Conservation (phyloP, 2,797 vertebrate species). For the Masticophis lateralis region DNA sequence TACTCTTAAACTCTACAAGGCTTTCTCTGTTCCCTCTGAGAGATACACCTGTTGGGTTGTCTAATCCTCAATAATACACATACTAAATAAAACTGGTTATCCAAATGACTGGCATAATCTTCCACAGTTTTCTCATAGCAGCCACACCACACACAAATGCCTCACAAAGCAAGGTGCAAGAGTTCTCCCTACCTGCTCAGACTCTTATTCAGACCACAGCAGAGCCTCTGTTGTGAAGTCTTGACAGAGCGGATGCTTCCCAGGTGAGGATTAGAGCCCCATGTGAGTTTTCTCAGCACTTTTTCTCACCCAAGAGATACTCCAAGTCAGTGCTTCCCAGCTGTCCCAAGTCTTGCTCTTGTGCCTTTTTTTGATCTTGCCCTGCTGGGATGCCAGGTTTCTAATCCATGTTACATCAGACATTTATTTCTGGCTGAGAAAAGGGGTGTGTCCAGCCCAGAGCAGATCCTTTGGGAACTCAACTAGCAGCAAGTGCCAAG, state of each 20-base stretch:
- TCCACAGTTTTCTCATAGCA: not conserved
- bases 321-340: not conserved
- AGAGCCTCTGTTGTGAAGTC: not conserved
- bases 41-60: not conserved
- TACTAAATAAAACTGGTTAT: not conserved
- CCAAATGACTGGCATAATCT: not conserved
- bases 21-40: not conserved
- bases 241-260: not conserved
- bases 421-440: constrained; percentile 73
- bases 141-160: not conserved
- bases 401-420: constrained; percentile 58
- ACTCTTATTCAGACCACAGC: not conserved
- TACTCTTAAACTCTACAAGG: not conserved
- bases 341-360: not conserved
- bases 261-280: not conserved
- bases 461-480: constrained; percentile 32
- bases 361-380: constrained; percentile 21
- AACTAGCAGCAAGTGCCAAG: not conserved
- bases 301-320: not conserved
- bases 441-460: constrained; percentile 64
- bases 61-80: not conserved
- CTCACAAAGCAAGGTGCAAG: accelerated
- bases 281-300: not conserved
- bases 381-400: constrained; percentile 54
- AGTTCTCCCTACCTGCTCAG: constrained; percentile 38